phyloP scores from a whole-genome alignment of 2,888 invertebrate species.

The Trichacis sp. region DNA sequence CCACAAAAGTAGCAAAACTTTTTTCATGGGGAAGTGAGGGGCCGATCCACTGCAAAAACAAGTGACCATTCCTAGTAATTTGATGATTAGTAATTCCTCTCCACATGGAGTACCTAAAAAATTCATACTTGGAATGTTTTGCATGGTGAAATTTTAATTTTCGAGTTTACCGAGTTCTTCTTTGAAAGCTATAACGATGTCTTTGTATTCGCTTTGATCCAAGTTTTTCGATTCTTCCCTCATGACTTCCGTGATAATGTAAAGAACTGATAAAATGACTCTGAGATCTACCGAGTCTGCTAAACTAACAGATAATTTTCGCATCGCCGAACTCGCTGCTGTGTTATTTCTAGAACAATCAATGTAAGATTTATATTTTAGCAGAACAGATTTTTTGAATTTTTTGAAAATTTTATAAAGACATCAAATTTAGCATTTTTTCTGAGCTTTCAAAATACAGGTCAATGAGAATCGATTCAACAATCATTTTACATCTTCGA shows the following conservation, averaged over 20 bases:
- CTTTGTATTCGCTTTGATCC: slow-evolving; percentile 69
- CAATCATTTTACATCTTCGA: no score
- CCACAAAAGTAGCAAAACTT: slow-evolving; percentile 94
- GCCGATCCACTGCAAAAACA: slow-evolving; percentile 95
- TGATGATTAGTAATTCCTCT: slow-evolving; percentile 89
- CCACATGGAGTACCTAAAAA: slow-evolving; percentile 74
- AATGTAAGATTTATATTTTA: no score
- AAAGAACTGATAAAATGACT: slow-evolving; percentile 91
- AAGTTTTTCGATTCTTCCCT: slow-evolving; percentile 74
- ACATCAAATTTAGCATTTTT: no score
- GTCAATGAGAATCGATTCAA: no score
- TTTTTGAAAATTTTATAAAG: no score
- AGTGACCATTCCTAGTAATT: slow-evolving; percentile 95
- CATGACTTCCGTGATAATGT: slow-evolving; percentile 95
- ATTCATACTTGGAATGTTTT: no score
- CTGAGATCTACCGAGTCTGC: slow-evolving; percentile 93
- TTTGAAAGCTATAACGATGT: slow-evolving; percentile 73
- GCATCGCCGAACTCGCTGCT: slow-evolving; percentile 79
- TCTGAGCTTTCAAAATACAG: no score
- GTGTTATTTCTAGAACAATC: slow-evolving; percentile 75
- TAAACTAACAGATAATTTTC: slow-evolving; percentile 83
- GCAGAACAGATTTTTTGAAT: no score
- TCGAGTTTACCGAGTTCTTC: slow-evolving; percentile 73
- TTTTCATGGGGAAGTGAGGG: slow-evolving; percentile 99
- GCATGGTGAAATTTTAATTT: background rate